These are phyloP conservation scores for Thymelicus acteon DNA, from an alignment of 2,888 invertebrate genomes.

Conservation along the genomic window DNA sequence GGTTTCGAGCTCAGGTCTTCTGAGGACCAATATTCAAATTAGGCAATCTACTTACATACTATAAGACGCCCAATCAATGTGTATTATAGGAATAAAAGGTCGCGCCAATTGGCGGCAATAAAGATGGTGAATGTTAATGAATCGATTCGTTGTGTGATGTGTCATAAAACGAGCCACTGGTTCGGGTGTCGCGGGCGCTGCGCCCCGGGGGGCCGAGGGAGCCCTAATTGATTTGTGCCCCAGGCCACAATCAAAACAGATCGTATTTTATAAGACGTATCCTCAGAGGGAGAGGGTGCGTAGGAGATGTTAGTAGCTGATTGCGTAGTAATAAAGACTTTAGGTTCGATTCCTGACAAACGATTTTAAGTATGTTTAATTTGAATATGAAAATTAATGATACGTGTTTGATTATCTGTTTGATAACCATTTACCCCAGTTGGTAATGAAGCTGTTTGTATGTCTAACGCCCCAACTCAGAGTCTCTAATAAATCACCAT, in stretches of 20 bases:
- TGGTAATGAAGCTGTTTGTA: no score
- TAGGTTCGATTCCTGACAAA: slow-evolving; percentile 58
- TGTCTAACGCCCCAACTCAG: no score
- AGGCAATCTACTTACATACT: not conserved
- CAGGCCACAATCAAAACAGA: slow-evolving; percentile 86
- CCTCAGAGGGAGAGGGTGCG: slow-evolving; percentile 57
- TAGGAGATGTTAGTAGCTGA: slow-evolving; percentile 42
- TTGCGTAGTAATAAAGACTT: slow-evolving; percentile 38
- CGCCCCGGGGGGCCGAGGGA: slow-evolving; percentile 70
- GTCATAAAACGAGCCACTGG: slow-evolving; percentile 85
- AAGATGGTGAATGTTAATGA: slow-evolving; percentile 82
- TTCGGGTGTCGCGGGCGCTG: slow-evolving; percentile 72
- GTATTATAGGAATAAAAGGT: slow-evolving; percentile 43
- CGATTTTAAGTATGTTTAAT: slow-evolving; percentile 5
- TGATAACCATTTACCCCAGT: no score
- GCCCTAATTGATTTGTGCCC: slow-evolving; percentile 85
- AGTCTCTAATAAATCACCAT: no score
- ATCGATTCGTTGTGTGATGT: slow-evolving; percentile 79
- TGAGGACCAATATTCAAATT: no score
- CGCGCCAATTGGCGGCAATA: slow-evolving; percentile 76
- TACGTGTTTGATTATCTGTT: no score
- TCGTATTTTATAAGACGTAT: slow-evolving; percentile 85
- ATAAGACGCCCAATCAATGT: slow-evolving; percentile 57
- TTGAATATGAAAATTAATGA: not conserved
- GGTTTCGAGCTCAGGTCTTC: no score